These are phyloP conservation scores for Xenotilapia caudafasciata DNA, from an alignment of 2,113 vertebrate genomes.

Conservation along the genomic window DNA sequence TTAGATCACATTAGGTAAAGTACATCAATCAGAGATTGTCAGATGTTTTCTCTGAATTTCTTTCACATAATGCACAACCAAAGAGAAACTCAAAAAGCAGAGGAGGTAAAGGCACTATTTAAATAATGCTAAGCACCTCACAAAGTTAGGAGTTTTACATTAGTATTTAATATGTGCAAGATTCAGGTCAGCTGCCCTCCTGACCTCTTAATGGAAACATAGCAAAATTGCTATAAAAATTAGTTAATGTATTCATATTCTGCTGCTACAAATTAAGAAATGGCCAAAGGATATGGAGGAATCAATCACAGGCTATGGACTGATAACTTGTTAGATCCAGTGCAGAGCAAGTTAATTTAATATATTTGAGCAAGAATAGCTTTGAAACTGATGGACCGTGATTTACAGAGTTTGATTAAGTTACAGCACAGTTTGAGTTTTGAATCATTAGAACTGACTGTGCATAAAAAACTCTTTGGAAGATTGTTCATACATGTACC, in stretches of 20 bases:
- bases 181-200: neutral
- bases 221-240: neutral
- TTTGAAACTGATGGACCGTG: rapidly evolving
- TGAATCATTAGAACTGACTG: neutral
- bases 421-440: neutral
- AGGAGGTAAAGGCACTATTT: neutral
- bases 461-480: neutral
- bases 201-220: neutral
- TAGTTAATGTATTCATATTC: neutral
- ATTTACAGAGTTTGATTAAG: neutral
- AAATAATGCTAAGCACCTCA: neutral
- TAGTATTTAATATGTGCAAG: neutral
- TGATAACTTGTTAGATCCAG: neutral
- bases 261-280: neutral
- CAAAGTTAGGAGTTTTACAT: neutral
- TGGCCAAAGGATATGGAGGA: neutral
- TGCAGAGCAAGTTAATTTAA: neutral
- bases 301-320: neutral
- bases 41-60: neutral
- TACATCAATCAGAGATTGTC: neutral
- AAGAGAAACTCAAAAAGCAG: neutral
- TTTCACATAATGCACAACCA: neutral
- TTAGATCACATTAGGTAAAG: slow-evolving; percentile 5
- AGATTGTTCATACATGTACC: neutral
- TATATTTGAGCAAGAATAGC: neutral